Evolutionary conservation across 2,113 vertebrate genomes (phyloP).

Genomic region (Bubo blakistoni): DNA sequence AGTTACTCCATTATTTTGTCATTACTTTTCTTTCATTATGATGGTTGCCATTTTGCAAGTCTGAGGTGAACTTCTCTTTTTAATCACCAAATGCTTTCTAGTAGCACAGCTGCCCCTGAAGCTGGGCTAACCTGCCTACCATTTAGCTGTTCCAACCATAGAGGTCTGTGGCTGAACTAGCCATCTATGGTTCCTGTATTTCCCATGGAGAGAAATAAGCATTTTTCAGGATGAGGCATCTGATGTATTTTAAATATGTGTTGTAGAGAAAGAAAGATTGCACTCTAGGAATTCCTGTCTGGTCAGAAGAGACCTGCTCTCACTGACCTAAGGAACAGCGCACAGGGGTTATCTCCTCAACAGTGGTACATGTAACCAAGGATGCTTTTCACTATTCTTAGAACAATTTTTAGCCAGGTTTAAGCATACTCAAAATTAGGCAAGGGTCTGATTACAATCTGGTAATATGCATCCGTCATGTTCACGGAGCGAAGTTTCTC

Average conservation of each 20-base stretch:
- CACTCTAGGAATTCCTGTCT: not conserved
- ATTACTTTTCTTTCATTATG: not conserved
- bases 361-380: accelerated
- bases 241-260: not conserved
- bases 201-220: not conserved
- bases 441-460: not conserved
- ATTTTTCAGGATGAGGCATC: not conserved
- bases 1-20: not conserved
- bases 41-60: not conserved
- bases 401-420: not conserved
- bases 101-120: not conserved
- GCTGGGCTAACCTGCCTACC: not conserved
- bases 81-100: not conserved
- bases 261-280: not conserved
- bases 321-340: not conserved
- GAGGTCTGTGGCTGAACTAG: not conserved
- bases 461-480: not conserved
- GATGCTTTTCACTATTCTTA: not conserved
- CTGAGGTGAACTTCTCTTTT: not conserved
- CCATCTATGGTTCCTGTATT: accelerated
- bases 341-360: not conserved
- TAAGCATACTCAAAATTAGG: not conserved
- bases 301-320: not conserved
- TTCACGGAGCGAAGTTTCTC: not conserved
- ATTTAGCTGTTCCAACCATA: not conserved